Conservation (phyloP, 2,797 vertebrate species). For the Phoebastria nigripes region DNA sequence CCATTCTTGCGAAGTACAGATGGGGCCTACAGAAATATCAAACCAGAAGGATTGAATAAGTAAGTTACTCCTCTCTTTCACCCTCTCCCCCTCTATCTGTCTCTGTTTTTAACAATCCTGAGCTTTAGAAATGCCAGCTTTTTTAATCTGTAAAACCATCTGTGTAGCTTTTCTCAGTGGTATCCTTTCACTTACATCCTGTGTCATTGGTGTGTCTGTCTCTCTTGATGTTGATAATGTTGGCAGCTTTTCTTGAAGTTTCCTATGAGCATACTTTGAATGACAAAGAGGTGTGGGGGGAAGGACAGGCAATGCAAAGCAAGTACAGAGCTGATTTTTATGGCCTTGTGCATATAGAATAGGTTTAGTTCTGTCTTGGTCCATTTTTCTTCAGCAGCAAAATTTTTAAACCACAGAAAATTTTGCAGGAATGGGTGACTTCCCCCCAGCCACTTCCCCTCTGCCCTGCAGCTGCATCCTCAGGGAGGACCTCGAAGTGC, state of each 20-base stretch:
- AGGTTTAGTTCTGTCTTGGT: neutral
- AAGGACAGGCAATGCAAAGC: neutral
- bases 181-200: neutral
- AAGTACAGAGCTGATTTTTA: neutral
- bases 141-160: slow-evolving; percentile 42
- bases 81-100: neutral
- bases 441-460: neutral
- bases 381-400: neutral
- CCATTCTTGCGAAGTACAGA: slow-evolving; percentile 4
- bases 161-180: slow-evolving; percentile 27
- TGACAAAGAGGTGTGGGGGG: neutral
- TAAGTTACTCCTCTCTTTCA: neutral
- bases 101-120: neutral
- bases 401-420: neutral
- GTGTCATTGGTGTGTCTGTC: slow-evolving; percentile 27
- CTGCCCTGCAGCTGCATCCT: neutral
- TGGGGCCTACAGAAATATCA: slow-evolving; percentile 15
- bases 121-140: slow-evolving; percentile 35
- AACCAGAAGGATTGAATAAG: neutral
- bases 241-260: slow-evolving; percentile 24
- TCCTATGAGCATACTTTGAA: slow-evolving; percentile 15
- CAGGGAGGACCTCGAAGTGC: neutral
- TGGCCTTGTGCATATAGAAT: neutral
- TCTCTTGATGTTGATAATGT: slow-evolving; percentile 33
- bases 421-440: accelerated